phyloP scores from a whole-genome alignment of 2,113 vertebrate genomes.

The Rhinopomastus cyanomelas region DNA sequence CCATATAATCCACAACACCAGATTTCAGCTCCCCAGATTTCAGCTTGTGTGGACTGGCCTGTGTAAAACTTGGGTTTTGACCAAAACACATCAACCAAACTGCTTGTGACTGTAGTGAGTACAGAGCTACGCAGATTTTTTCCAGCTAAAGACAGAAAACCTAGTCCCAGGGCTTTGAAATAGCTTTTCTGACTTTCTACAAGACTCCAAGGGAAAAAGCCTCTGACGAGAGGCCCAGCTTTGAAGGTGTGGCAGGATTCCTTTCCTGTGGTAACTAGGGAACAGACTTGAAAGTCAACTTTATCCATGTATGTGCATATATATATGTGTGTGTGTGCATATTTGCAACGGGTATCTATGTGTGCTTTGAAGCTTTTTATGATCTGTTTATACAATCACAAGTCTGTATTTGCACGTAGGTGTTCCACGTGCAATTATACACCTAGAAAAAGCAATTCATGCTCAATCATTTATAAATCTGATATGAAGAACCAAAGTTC shows the following conservation, averaged over 20 bases:
- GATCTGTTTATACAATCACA: background rate
- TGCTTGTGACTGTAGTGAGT: background rate
- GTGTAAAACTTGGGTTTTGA: background rate
- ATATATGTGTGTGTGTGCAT: background rate
- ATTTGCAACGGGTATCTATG: background rate
- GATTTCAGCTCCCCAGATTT: background rate
- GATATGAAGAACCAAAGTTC: background rate
- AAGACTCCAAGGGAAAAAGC: background rate
- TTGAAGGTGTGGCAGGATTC: background rate
- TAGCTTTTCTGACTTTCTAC: background rate
- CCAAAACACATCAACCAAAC: background rate
- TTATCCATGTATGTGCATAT: background rate
- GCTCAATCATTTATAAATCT: background rate
- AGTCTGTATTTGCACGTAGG: background rate
- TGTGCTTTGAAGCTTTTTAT: background rate
- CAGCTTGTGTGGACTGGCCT: background rate
- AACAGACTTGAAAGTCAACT: background rate
- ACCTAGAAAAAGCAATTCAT: background rate
- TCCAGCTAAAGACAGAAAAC: background rate
- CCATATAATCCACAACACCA: fast-evolving
- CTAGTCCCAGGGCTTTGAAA: background rate
- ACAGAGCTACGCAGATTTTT: background rate
- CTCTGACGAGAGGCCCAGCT: background rate
- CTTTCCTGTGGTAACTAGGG: conserved; percentile 2
- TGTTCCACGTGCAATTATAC: background rate